Conservation (phyloP, 2,797 vertebrate species). For the Poeciliopsis infans region DNA sequence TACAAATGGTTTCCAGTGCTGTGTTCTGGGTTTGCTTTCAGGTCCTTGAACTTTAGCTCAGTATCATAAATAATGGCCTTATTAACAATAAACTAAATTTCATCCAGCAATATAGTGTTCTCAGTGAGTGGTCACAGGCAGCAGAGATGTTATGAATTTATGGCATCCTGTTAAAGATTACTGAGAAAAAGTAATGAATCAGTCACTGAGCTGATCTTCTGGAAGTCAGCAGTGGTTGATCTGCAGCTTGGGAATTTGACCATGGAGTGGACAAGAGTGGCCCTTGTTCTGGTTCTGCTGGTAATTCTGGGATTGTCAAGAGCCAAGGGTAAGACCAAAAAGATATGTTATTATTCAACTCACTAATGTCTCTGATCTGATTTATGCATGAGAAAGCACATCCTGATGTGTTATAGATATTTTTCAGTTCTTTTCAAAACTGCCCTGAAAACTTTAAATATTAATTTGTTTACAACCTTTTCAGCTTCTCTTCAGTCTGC, state of each 20-base stretch:
- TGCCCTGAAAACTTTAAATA: background rate
- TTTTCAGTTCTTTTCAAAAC: background rate
- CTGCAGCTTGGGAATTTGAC: background rate
- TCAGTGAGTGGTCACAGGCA: background rate
- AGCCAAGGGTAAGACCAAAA: slow-evolving; percentile 65
- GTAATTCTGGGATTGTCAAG: slow-evolving; percentile 18
- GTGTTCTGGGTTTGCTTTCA: background rate
- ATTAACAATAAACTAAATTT: slow-evolving; percentile 5
- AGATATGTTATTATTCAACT: background rate
- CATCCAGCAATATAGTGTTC: background rate
- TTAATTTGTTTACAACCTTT: background rate
- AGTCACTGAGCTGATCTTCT: slow-evolving; percentile 7
- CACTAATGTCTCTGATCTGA: background rate
- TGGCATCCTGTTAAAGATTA: slow-evolving; percentile 38
- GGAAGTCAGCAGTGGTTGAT: slow-evolving; percentile 3
- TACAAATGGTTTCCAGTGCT: background rate
- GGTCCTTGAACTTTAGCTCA: slow-evolving; percentile 37
- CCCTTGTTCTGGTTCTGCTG: slow-evolving; percentile 53
- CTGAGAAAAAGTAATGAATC: slow-evolving; percentile 7
- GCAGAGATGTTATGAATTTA: slow-evolving; percentile 39
- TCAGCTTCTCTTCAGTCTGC: background rate
- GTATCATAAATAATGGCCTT: slow-evolving; percentile 28
- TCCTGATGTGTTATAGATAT: background rate
- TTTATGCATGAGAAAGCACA: no score
- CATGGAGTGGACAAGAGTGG: slow-evolving; percentile 57